These are phyloP conservation scores for Montifringilla adamsi DNA, from an alignment of 2,113 vertebrate species.

Conservation along the genomic window DNA sequence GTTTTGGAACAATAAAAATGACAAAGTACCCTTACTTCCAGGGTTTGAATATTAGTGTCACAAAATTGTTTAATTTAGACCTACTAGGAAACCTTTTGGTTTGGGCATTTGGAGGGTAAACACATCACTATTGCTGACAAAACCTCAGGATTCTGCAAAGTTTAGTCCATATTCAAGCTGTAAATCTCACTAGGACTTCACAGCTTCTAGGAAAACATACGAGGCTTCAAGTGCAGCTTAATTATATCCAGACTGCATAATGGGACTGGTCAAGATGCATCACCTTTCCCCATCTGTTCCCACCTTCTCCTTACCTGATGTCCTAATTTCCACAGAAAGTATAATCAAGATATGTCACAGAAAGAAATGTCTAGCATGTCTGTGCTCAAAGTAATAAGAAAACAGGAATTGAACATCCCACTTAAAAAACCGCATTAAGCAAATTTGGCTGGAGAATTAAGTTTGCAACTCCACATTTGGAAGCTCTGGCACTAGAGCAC, in stretches of 20 bases:
- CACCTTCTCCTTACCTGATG: not conserved
- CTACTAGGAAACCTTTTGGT: not conserved
- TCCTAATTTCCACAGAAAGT: not conserved
- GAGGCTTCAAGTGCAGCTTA: not conserved
- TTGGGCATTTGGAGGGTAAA: not conserved
- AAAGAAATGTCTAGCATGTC: not conserved
- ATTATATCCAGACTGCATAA: not conserved
- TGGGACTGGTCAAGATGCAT: not conserved
- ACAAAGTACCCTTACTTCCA: not conserved
- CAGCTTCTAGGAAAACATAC: not conserved
- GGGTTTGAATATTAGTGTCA: not conserved
- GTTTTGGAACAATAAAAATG: not conserved
- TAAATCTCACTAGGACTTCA: not conserved
- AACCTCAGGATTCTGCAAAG: not conserved
- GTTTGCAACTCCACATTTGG: not conserved
- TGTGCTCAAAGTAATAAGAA: not conserved
- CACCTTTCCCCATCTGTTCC: not conserved
- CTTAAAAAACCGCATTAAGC: not conserved
- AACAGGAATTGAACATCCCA: not conserved
- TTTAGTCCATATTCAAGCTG: not conserved
- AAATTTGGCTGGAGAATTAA: not conserved
- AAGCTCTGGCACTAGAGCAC: not conserved
- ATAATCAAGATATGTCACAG: not conserved
- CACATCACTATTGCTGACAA: not conserved
- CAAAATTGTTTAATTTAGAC: not conserved